Percentiles rank a stretch among this genome's conserved stretches.
phyloP scores from a whole-genome alignment of 2,113 vertebrate genomes.

The Dolichallabes microphthalmus region DNA sequence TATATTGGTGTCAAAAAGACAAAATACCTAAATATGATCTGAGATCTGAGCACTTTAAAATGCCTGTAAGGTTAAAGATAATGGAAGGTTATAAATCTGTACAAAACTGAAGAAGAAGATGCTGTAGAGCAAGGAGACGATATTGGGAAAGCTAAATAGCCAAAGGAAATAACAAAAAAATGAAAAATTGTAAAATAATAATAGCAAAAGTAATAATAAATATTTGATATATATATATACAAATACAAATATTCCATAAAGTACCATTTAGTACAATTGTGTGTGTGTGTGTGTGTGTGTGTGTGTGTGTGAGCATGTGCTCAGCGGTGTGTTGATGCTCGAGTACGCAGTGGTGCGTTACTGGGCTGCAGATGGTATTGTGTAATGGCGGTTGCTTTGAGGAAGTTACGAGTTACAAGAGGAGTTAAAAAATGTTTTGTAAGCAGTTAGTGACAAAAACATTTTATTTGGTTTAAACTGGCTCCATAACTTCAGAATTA shows the following conservation, averaged over 20 bases:
- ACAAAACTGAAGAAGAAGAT: background rate
- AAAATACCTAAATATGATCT: background rate
- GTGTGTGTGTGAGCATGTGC: background rate
- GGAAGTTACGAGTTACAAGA: constrained; percentile 49
- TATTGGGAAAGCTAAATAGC: background rate
- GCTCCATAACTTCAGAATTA: background rate
- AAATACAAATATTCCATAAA: background rate
- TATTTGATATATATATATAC: background rate
- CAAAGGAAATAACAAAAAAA: background rate
- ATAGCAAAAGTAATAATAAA: background rate
- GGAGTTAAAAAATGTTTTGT: constrained; percentile 37
- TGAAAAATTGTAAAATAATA: background rate
- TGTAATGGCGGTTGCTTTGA: constrained; percentile 49
- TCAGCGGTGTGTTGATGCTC: constrained; percentile 23
- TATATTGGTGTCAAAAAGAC: background rate
- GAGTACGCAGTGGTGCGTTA: constrained; percentile 31
- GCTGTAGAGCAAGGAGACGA: constrained; percentile 22
- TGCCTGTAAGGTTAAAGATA: background rate
- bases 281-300: constrained; percentile 16
- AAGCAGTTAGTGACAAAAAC: constrained; percentile 30
- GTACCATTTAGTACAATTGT: no score
- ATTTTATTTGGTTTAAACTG: constrained; percentile 3
- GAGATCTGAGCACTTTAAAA: background rate
- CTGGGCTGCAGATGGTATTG: constrained; percentile 39
- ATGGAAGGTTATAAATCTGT: background rate